Evolutionary conservation across 2,797 vertebrate species (phyloP), one percentile per base, ranked within the genome.

Genomic region (Catamblyrhynchus diadema): DNA sequence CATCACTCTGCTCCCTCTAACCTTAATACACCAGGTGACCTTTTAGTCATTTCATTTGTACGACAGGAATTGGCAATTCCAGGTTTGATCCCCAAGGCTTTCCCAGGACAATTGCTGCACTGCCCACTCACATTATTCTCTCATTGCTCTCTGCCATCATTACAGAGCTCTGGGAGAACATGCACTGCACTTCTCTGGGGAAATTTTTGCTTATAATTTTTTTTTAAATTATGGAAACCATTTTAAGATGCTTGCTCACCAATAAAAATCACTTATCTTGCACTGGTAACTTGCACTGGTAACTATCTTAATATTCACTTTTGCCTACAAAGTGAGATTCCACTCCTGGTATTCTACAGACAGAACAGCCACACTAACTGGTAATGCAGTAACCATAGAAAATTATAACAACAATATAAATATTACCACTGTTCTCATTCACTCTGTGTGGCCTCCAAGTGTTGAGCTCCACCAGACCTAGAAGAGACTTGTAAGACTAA

Each of bases 81-180:
- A 70, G 37, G 65, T 93, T 54, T 51, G 66, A 79, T 66, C 51
- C 90, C 45, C 53, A 66, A 88, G 83, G 92, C 67, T 93, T 42
- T 67, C 72, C 67, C 56, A 82, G 60, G 56, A 33, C 80, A 79
- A 47, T 7, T 41, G 44, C 47, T 80, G 37, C 0, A 3, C 42
- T 92, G 80, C 81, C 78, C 41, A 79, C 44, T 28, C 44, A 6
- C 21, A 53, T 65, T 61, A 57, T 35, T 71, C 66, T 42, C 50
- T 66, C 20, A 4, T 27, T 81, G 51, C 59, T 95, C 42, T 48
- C 35, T 80, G 66, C 32, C 4, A 12, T 14, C 8, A 32, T 35
- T 48, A 62, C 2, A 66, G 35, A 79, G 50, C 83, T 47, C 41
- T 47, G 39, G 24, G 19, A 90, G 32, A 85, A 47, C 54, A 57